These are phyloP conservation scores for Apis florea DNA, from an alignment of 1,140 invertebrate genomes.

Conservation along the genomic window DNA sequence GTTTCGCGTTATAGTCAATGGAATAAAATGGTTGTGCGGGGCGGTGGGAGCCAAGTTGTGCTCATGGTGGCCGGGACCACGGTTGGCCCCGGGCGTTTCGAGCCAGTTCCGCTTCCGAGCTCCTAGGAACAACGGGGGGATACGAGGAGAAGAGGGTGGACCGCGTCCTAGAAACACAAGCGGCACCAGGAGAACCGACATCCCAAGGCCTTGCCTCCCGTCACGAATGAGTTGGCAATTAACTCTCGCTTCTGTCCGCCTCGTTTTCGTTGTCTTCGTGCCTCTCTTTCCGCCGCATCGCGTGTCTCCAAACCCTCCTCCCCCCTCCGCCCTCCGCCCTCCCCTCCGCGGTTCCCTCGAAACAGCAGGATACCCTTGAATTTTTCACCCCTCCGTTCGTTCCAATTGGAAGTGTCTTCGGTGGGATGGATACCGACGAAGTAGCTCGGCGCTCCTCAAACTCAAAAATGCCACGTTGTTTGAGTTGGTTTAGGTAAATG, in stretches of 20 bases:
- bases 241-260: slow-evolving; percentile 46
- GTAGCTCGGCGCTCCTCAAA: not conserved
- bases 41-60: slow-evolving; percentile 64
- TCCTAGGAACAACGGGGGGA: slow-evolving; percentile 60
- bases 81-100: slow-evolving; percentile 68
- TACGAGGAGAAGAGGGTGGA: slow-evolving; percentile 57
- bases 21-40: slow-evolving; percentile 71
- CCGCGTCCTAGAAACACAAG: slow-evolving; percentile 67
- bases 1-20: slow-evolving; percentile 73
- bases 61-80: slow-evolving; percentile 61
- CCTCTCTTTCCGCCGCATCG: not conserved
- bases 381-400: not conserved
- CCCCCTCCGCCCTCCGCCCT: not conserved
- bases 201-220: slow-evolving; percentile 58
- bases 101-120: slow-evolving; percentile 54
- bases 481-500: slow-evolving; percentile 15
- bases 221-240: slow-evolving; percentile 67
- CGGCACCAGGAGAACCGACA: slow-evolving; percentile 56
- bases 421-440: not conserved
- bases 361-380: not conserved
- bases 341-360: not conserved
- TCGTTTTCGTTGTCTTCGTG: slow-evolving; percentile 24
- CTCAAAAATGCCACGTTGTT: slow-evolving; percentile 7
- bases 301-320: not conserved
- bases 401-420: not conserved